Conservation (phyloP, 2,888 invertebrate species). For the Pterostichus niger region DNA sequence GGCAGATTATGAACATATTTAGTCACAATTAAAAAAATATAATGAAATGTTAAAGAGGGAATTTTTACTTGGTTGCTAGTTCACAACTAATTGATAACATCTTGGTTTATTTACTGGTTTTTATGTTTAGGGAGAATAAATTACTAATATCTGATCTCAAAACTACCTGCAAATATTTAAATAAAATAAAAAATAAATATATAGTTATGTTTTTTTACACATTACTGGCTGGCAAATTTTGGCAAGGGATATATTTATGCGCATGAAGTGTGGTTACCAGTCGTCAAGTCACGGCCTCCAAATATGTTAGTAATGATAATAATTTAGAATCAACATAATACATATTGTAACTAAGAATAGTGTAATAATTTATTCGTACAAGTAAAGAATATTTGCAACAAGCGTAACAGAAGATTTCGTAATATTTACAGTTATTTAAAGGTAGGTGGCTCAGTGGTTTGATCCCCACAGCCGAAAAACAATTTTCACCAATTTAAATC, state of each 20-base stretch:
- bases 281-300: too few relatives aligned
- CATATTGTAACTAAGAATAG: too few relatives aligned
- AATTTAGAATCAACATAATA: too few relatives aligned
- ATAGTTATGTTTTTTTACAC: too few relatives aligned
- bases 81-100: neutral
- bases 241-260: too few relatives aligned
- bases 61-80: neutral
- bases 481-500: too few relatives aligned
- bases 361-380: conserved; percentile 4
- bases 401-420: neutral
- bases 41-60: conserved; percentile 45
- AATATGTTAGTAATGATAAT: too few relatives aligned
- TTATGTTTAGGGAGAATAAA: neutral
- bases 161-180: conserved; percentile 10
- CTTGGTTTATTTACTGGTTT: neutral
- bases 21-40: conserved; percentile 60
- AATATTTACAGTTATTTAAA: conserved; percentile 2
- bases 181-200: too few relatives aligned
- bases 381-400: conserved; percentile 24
- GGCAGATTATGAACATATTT: conserved; percentile 62
- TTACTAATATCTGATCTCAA: conserved; percentile 29
- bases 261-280: too few relatives aligned
- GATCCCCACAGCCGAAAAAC: too few relatives aligned
- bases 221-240: too few relatives aligned
- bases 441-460: too few relatives aligned